phyloP scores from a whole-genome alignment of 2,888 invertebrate species.

The Apeira syringaria region DNA sequence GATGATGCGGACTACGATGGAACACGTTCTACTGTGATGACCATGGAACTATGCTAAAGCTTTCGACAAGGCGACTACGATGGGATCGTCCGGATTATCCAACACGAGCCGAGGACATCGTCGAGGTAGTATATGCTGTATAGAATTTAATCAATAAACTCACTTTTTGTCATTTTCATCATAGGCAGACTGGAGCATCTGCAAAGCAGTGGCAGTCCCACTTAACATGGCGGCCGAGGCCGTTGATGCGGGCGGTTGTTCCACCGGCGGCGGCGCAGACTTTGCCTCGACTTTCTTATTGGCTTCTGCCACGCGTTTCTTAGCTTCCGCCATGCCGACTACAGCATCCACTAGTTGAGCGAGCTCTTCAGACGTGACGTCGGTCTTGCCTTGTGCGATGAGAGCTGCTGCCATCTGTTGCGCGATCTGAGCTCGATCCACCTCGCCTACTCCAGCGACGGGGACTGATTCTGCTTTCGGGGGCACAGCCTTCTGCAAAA shows the following conservation, averaged over 20 bases:
- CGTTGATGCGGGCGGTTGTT: conserved; percentile 1
- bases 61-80: too few species aligned
- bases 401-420: conserved; percentile 92
- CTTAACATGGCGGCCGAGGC: conserved; percentile 16
- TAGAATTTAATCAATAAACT: too few species aligned
- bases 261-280: conserved; percentile 8
- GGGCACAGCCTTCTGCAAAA: conserved; percentile 9
- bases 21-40: too few species aligned
- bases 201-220: conserved; percentile 66
- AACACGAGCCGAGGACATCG: too few species aligned
- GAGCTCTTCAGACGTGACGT: conserved; percentile 90
- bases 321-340: conserved; percentile 78
- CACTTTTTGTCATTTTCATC: conserved; percentile 69
- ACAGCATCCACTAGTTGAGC: conserved; percentile 92
- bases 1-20: too few species aligned
- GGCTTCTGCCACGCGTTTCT: conserved; percentile 59
- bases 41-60: too few species aligned
- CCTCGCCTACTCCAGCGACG: conserved; percentile 88
- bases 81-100: too few species aligned
- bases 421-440: conserved; percentile 91
- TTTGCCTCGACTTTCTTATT: conserved; percentile 28
- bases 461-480: conserved; percentile 79
- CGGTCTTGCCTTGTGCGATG: conserved; percentile 90
- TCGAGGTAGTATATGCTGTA: too few species aligned
- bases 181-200: conserved; percentile 73